Base-by-base conservation (phyloP, 30 jellyfish, hydroid and myxozoan species). In the Aurelia aurita complex sp. Pacific region DNA sequence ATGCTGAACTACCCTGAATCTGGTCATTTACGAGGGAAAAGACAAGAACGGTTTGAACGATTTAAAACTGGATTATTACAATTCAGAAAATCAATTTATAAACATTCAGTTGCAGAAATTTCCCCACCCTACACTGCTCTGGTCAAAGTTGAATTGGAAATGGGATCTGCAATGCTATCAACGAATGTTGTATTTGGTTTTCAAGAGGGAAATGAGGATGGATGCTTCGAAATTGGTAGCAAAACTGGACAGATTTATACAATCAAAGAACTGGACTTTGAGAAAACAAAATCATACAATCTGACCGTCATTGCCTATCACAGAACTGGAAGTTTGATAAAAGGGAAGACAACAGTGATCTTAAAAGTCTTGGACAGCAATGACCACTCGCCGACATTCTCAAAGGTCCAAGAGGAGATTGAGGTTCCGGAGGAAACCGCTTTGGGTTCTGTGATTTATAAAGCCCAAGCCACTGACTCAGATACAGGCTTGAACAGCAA, bases 71-170 rank as follows among this genome's bases (percentile, higher is more conserved):
- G 53, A 1, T 23, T 51, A 19, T 62, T 79, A 64, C 12, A 16
- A 32, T 87, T 87, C 64, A 23, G 83, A 38, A 78, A 87, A 34
- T 2, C 64, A 10, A 53, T 63, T 55, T 87, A 87, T 73, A 6
- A 40, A 11, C 29, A 59, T 42, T 77, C 90, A 35, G 84, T 89
- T 11, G 19, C 91, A 10, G 97, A 89, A 69, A 74, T 89, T 10
- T 89, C 97, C 15, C 97, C 97, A 50, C 97, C 97, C 32, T 89
- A 42, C 52, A 89, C 97, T 7, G 79, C 90, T 4, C 57, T 89
- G n/a, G 77, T 82, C 50, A 86, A 83, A 8, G 94, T 89, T 42
- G 87, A 54, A 64, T 18, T 88, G 63, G 59, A 50, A 46, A 62
- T 9, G 18, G 68, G 54, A 15, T 29, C 79, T 0, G 36, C 51